These are phyloP conservation scores for Diadema setosum DNA, from an alignment of 35 echinoderm and acorn worm genomes.

Conservation along the genomic window DNA sequence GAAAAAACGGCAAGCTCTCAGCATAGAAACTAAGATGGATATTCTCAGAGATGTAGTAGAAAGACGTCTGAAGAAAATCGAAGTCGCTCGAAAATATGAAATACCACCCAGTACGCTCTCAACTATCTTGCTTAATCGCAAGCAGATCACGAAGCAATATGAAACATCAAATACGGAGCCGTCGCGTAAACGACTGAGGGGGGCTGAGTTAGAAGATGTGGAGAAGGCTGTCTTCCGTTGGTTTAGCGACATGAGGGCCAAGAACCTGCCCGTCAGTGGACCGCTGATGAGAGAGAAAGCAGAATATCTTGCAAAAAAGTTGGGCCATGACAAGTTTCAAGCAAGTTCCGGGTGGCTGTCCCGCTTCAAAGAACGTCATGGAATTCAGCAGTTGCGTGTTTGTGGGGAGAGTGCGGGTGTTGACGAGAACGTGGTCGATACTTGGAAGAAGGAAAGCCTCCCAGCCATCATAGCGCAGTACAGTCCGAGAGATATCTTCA, in stretches of 20 bases:
- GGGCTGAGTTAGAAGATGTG: background rate
- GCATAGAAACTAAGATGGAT: background rate
- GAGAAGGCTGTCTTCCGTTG: background rate
- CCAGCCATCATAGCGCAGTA: background rate
- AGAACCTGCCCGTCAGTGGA: conserved; percentile 4
- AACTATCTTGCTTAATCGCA: background rate
- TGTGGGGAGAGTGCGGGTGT: background rate
- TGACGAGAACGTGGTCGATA: background rate
- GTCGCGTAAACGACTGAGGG: background rate
- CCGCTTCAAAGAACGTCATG: background rate
- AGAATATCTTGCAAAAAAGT: background rate
- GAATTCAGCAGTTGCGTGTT: background rate
- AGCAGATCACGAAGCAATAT: background rate
- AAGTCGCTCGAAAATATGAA: background rate
- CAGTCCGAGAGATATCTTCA: background rate
- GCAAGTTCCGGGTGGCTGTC: conserved; percentile 34
- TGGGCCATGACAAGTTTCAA: background rate
- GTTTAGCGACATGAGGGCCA: background rate
- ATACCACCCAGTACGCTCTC: background rate
- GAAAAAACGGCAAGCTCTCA: background rate
- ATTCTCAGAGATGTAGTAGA: conserved; percentile 4
- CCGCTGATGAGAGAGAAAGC: conserved; percentile 11
- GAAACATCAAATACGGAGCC: background rate
- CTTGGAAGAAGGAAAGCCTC: background rate
- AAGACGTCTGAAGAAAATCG: background rate